A percentile compares a stretch with the other conserved stretches of the same genome.
Evolutionary conservation across 2,888 invertebrate genomes (phyloP).

Genomic region (Sminthurides aquaticus): DNA sequence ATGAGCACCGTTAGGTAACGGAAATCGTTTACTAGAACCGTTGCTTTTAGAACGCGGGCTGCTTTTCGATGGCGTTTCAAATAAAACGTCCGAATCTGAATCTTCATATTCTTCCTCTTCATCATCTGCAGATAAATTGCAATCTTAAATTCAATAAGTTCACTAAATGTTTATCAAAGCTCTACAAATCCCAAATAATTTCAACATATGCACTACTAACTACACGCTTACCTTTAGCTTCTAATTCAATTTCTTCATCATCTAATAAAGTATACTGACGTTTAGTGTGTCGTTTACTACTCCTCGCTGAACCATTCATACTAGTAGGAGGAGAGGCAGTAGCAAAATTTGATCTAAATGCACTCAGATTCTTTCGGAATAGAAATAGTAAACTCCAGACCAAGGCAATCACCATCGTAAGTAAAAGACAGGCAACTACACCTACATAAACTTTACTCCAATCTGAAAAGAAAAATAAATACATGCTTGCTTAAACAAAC

Average conservation of each 20-base stretch:
- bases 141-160: conserved; percentile 26
- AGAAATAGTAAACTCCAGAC: conserved; percentile 60
- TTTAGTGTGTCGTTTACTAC: conserved; percentile 28
- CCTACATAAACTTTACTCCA: conserved; percentile 92
- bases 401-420: conserved; percentile 57
- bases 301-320: conserved; percentile 24
- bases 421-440: conserved; percentile 58
- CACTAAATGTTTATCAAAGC: not conserved
- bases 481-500: not conserved
- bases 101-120: conserved; percentile 58
- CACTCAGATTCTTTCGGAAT: conserved; percentile 48
- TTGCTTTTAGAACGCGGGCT: conserved; percentile 45
- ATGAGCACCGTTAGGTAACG: conserved; percentile 24
- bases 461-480: conserved; percentile 49
- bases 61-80: conserved; percentile 56
- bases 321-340: conserved; percentile 21
- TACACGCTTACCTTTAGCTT: conserved; percentile 54
- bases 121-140: conserved; percentile 41
- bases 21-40: conserved; percentile 25
- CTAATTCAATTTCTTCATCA: conserved; percentile 51
- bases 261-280: conserved; percentile 64
- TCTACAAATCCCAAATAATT: conserved; percentile 6
- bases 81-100: conserved; percentile 76
- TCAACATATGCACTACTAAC: conserved; percentile 13
- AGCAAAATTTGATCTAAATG: conserved; percentile 8